Evolutionary conservation across 2,888 invertebrate species (phyloP).

Genomic region (Tetropium fuscum): DNA sequence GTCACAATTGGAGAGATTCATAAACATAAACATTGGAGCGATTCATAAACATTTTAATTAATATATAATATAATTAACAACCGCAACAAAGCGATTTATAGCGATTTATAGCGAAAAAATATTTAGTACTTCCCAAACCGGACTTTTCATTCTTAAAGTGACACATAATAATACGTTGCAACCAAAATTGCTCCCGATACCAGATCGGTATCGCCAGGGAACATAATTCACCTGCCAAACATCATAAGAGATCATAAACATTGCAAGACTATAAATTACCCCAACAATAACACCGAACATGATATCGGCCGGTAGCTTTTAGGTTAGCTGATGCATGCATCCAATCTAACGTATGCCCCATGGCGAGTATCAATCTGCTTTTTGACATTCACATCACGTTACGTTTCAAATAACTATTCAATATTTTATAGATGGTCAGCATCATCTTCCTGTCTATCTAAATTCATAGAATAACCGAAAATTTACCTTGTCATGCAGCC

Average conservation of each 20-base stretch:
- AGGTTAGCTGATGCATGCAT: conserved; percentile 38
- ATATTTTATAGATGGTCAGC: conserved; percentile 55
- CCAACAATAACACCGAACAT: conserved; percentile 13
- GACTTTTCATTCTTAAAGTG: too few species aligned
- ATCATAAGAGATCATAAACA: conserved; percentile 17
- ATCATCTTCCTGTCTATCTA: conserved; percentile 50
- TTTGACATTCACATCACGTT: conserved; percentile 62
- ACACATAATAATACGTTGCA: too few species aligned
- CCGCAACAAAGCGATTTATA: too few species aligned
- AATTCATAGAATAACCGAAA: conserved; percentile 53
- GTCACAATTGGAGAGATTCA: too few species aligned
- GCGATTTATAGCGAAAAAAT: too few species aligned
- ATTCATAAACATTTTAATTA: too few species aligned
- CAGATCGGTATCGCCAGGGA: too few species aligned
- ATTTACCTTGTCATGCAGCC: conserved; percentile 47
- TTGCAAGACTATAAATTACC: conserved; percentile 22
- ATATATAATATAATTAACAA: too few species aligned
- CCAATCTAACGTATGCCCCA: conserved; percentile 56
- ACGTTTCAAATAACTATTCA: conserved; percentile 58
- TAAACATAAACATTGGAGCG: too few species aligned
- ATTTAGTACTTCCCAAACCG: too few species aligned
- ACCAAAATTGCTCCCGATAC: too few species aligned
- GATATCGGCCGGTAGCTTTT: conserved; percentile 17
- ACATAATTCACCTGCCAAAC: not conserved
- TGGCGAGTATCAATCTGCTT: conserved; percentile 60